These are phyloP conservation scores for Rhingia campestris DNA, from an alignment of 2,888 invertebrate genomes.

Conservation along the genomic window DNA sequence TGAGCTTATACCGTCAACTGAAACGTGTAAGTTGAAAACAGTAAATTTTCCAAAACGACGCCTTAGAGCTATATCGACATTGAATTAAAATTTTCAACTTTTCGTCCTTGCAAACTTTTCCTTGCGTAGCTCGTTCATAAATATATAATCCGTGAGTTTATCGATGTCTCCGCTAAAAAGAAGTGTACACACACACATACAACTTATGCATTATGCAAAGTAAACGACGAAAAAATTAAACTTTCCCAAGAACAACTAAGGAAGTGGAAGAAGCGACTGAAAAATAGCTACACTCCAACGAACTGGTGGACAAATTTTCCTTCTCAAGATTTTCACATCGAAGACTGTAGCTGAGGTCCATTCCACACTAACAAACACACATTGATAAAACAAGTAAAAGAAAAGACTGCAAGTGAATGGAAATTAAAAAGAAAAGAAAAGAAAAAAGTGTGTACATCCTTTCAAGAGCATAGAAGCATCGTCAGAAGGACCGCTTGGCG, in stretches of 20 bases:
- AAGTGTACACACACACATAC: no score
- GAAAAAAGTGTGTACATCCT: slow-evolving; percentile 34
- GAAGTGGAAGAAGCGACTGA: not conserved
- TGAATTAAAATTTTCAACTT: no score
- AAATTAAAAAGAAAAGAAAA: slow-evolving; percentile 60
- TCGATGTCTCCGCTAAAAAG: not conserved
- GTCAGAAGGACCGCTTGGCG: slow-evolving; percentile 20
- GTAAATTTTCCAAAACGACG: no score
- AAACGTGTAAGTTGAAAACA: no score
- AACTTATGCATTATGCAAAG: not conserved
- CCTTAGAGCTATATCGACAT: no score
- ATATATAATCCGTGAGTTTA: slow-evolving; percentile 10
- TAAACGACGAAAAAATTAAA: slow-evolving; percentile 6
- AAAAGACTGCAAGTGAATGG: slow-evolving; percentile 61
- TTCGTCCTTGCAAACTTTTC: slow-evolving; percentile 7
- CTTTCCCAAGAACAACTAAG: slow-evolving; percentile 1
- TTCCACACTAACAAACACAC: slow-evolving; percentile 23
- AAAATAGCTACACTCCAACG: slow-evolving; percentile 2
- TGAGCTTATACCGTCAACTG: no score
- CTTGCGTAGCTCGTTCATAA: not conserved
- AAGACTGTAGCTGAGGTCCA: slow-evolving; percentile 42
- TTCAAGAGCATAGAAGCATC: slow-evolving; percentile 28
- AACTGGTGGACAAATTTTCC: slow-evolving; percentile 23
- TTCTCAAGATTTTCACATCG: slow-evolving; percentile 39
- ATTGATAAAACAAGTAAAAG: slow-evolving; percentile 5